These are phyloP conservation scores for Apeltes quadracus DNA, from an alignment of 2,113 vertebrate genomes.

Conservation along the genomic window DNA sequence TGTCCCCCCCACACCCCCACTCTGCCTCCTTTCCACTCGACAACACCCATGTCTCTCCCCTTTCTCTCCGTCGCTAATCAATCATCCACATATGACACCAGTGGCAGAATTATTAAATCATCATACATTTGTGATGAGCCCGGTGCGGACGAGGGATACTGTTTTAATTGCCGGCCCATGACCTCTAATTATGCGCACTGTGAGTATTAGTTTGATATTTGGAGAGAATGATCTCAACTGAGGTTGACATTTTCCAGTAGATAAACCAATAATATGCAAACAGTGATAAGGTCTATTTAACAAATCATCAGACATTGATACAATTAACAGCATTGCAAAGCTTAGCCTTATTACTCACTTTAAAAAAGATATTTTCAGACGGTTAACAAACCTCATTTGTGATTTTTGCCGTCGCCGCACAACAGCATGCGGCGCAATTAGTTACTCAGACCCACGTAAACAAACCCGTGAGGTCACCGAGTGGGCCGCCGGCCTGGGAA, in stretches of 20 bases:
- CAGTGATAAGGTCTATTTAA: constrained; percentile 56
- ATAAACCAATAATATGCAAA: constrained; percentile 59
- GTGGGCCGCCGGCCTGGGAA: constrained; percentile 47
- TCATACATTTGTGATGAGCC: constrained; percentile 71
- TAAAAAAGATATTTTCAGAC: background rate
- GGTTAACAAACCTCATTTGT: background rate
- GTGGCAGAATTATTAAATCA: constrained; percentile 75
- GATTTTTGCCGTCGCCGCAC: background rate
- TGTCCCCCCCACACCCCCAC: constrained; percentile 51
- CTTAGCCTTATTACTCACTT: constrained; percentile 6
- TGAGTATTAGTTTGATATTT: constrained; percentile 76
- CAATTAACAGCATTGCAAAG: constrained; percentile 21
- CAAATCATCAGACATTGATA: constrained; percentile 48
- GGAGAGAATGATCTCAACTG: constrained; percentile 63
- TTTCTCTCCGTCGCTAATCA: constrained; percentile 70
- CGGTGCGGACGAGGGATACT: constrained; percentile 60
- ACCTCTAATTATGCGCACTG: constrained; percentile 75
- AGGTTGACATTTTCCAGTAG: constrained; percentile 72
- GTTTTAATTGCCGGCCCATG: constrained; percentile 73
- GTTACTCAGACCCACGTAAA: constrained; percentile 40
- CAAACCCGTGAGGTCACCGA: constrained; percentile 40
- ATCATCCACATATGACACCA: constrained; percentile 77
- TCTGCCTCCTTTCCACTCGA: constrained; percentile 52
- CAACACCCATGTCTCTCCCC: constrained; percentile 57
- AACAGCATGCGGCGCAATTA: constrained; percentile 24